Evolutionary conservation across 2,113 vertebrate genomes (phyloP).

Genomic region (Cryptotis parvus): DNA sequence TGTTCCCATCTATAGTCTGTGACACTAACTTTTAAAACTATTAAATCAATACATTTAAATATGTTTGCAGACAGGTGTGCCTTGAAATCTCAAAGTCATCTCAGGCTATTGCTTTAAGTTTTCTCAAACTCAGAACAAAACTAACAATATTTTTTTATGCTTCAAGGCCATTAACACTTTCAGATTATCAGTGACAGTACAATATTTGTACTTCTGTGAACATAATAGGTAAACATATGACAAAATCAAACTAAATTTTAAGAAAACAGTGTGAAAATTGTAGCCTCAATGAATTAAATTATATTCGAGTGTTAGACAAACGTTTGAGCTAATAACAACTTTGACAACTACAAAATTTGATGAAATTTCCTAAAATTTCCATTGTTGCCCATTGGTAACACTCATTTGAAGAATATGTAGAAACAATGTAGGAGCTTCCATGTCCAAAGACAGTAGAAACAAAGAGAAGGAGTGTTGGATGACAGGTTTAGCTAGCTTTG

Average conservation of each 20-base stretch:
- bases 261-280: not conserved
- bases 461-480: not conserved
- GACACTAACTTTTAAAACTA: conserved; percentile 11
- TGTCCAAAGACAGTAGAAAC: too few species aligned
- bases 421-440: too few species aligned
- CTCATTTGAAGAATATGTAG: too few species aligned
- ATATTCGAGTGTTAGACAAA: not conserved
- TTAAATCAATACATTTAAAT: not conserved
- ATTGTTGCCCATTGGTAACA: too few species aligned
- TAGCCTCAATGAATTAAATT: not conserved
- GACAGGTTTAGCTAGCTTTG: too few species aligned
- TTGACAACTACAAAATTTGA: not conserved
- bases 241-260: not conserved
- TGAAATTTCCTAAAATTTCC: too few species aligned
- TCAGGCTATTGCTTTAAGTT: not conserved
- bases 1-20: not conserved
- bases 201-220: not conserved
- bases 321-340: not conserved
- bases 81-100: too few species aligned
- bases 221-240: not conserved
- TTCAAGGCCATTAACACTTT: not conserved
- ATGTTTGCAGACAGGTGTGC: not conserved
- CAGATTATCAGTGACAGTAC: not conserved
- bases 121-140: not conserved
- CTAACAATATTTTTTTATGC: not conserved